phyloP scores from a whole-genome alignment of 2,888 invertebrate genomes.

The Hydrotaea diabolus region DNA sequence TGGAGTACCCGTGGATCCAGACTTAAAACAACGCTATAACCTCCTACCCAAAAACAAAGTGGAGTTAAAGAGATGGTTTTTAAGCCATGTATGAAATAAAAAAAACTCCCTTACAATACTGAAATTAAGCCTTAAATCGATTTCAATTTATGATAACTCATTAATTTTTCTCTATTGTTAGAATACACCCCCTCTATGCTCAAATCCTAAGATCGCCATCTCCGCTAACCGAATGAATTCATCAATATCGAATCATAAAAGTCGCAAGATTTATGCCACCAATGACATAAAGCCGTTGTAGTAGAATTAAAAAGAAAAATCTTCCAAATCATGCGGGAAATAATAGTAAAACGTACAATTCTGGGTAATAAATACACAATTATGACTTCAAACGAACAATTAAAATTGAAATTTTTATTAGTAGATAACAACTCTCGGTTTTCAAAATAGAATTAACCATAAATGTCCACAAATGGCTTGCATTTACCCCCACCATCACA shows the following conservation, averaged over 20 bases:
- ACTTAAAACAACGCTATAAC: too few species aligned
- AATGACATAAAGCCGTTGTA: too few species aligned
- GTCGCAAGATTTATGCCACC: constrained; percentile 6
- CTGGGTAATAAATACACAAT: constrained; percentile 18
- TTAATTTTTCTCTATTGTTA: not conserved
- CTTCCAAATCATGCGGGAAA: constrained; percentile 15
- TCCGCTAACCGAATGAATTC: not conserved
- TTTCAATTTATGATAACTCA: not conserved
- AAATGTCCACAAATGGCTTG: not conserved
- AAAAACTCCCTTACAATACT: not conserved
- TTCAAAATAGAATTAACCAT: not conserved
- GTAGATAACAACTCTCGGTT: constrained; percentile 21
- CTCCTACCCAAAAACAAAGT: too few species aligned
- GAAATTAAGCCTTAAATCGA: not conserved
- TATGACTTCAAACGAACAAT: constrained; percentile 16
- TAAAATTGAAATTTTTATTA: not conserved
- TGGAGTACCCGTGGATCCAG: too few species aligned
- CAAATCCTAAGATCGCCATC: too few species aligned
- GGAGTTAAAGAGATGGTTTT: too few species aligned
- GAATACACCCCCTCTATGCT: too few species aligned
- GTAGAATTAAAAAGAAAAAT: not conserved
- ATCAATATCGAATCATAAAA: constrained; percentile 3
- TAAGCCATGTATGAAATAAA: too few species aligned
- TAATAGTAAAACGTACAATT: not conserved
- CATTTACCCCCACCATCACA: too few species aligned